Percentiles rank a stretch among this genome's conserved stretches.
phyloP scores from a whole-genome alignment of 2,888 invertebrate species.

The Horisme vitalbata region DNA sequence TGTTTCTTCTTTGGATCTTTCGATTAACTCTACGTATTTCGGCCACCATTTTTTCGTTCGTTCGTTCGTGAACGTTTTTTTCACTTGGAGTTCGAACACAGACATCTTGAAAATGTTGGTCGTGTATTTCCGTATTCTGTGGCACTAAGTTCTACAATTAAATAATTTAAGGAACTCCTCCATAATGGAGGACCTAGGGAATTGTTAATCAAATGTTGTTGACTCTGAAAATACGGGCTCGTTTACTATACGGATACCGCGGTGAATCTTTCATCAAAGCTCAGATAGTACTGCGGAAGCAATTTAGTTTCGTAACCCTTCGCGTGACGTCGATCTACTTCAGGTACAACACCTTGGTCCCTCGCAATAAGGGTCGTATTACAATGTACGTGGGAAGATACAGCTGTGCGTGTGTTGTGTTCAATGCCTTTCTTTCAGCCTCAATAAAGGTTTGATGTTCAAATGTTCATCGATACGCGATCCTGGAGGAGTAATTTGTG shows the following conservation, averaged over 20 bases:
- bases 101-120: not conserved
- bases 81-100: not conserved
- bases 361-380: slow-evolving; percentile 29
- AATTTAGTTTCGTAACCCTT: slow-evolving; percentile 57
- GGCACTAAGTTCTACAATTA: not conserved
- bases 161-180: not conserved
- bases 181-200: not conserved
- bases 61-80: slow-evolving; percentile 5
- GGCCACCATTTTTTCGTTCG: slow-evolving; percentile 8
- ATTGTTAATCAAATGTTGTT: slow-evolving; percentile 26
- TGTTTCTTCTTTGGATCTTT: slow-evolving; percentile 5
- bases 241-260: slow-evolving; percentile 35
- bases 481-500: slow-evolving; percentile 31
- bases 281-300: slow-evolving; percentile 48
- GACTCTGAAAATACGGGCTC: slow-evolving; percentile 31
- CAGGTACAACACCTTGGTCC: slow-evolving; percentile 27
- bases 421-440: slow-evolving; percentile 40
- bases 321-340: slow-evolving; percentile 40
- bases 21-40: slow-evolving; percentile 11
- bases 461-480: slow-evolving; percentile 33
- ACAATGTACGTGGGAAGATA: slow-evolving; percentile 10
- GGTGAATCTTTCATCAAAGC: slow-evolving; percentile 48
- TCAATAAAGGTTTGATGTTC: slow-evolving; percentile 37
- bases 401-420: slow-evolving; percentile 33
- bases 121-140: not conserved